A percentile compares a stretch with the other conserved stretches of the same genome.
Conservation (phyloP, 1,140 invertebrate species). For the Gryon sp. region DNA sequence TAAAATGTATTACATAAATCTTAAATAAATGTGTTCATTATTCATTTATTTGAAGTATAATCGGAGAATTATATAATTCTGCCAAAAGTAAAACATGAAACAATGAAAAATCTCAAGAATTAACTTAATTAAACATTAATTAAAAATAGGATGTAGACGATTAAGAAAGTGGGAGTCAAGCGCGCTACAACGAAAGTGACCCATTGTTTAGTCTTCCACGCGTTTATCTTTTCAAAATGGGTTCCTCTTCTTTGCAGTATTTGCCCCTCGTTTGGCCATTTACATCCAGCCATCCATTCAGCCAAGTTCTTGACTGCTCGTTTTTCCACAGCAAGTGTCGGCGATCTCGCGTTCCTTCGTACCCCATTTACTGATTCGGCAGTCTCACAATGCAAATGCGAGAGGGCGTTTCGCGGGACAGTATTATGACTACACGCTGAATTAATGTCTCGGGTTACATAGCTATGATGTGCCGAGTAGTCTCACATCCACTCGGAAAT, state of each 20-base stretch:
- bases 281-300: slow-evolving; percentile 48
- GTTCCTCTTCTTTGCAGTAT: slow-evolving; percentile 33
- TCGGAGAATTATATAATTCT: too few relatives aligned
- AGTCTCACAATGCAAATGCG: slow-evolving; percentile 60
- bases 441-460: slow-evolving; percentile 74
- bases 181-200: slow-evolving; percentile 66
- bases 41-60: too few relatives aligned
- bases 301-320: slow-evolving; percentile 44
- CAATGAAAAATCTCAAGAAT: too few relatives aligned
- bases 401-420: slow-evolving; percentile 61
- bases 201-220: slow-evolving; percentile 68
- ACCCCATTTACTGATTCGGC: slow-evolving; percentile 67
- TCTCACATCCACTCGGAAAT: slow-evolving; percentile 62
- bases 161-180: slow-evolving; percentile 49
- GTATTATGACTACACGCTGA: slow-evolving; percentile 76
- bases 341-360: slow-evolving; percentile 57
- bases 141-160: slow-evolving; percentile 46
- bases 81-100: too few relatives aligned
- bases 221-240: slow-evolving; percentile 18
- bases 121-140: neutral
- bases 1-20: too few relatives aligned
- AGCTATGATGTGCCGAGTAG: slow-evolving; percentile 43
- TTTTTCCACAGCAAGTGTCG: slow-evolving; percentile 47
- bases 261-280: slow-evolving; percentile 26
- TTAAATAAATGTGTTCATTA: too few relatives aligned